phyloP scores from a whole-genome alignment of 2,797 vertebrate species.

The Anguilla obscura region DNA sequence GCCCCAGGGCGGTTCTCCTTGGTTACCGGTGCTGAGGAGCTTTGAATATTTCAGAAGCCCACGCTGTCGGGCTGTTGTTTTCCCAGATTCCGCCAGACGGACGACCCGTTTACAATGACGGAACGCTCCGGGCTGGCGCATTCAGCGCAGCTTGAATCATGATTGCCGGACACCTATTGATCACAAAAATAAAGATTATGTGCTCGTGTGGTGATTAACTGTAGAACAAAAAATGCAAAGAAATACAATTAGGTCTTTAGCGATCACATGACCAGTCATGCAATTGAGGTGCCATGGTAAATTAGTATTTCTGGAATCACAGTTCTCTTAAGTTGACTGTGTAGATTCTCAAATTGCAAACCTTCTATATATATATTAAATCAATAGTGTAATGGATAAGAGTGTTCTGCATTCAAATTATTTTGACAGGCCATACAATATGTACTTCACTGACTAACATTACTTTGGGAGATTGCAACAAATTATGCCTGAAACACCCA shows the following conservation, averaged over 20 bases:
- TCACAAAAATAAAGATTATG: background rate
- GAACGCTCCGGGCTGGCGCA: background rate
- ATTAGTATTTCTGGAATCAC: too few species aligned
- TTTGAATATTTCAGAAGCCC: conserved; percentile 9
- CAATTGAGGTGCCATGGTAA: background rate
- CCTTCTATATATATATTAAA: too few species aligned
- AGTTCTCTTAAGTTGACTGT: too few species aligned
- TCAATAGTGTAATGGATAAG: too few species aligned
- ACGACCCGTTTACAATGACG: background rate
- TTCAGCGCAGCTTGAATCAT: background rate
- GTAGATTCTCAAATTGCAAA: too few species aligned
- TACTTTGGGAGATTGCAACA: too few species aligned
- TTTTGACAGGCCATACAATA: too few species aligned
- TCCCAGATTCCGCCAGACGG: background rate
- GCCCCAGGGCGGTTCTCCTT: background rate
- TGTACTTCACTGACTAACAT: too few species aligned
- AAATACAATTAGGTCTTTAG: background rate
- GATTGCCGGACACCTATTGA: background rate
- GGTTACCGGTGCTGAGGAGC: background rate
- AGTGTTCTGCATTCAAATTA: too few species aligned
- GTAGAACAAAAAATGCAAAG: background rate
- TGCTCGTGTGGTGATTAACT: background rate
- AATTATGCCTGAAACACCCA: too few species aligned
- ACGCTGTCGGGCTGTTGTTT: background rate
- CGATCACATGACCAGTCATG: background rate